Percentiles rank a stretch among this genome's conserved stretches.
phyloP scores from a whole-genome alignment of 2,797 vertebrate genomes.

The Anguilla marmorata region DNA sequence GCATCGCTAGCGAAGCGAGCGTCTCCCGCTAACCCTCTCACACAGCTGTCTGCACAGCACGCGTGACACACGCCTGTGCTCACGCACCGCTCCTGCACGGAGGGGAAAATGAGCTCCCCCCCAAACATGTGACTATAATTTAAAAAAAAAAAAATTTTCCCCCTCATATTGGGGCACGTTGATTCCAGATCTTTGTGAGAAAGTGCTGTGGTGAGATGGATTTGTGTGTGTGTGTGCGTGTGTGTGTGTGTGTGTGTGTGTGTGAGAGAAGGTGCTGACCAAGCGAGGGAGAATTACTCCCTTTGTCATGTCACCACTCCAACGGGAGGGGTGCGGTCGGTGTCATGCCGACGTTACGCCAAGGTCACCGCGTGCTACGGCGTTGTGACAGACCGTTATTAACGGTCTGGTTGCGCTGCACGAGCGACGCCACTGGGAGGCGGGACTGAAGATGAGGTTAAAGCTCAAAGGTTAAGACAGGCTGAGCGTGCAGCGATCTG shows the following conservation, averaged over 20 bases:
- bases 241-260: slow-evolving; percentile 48
- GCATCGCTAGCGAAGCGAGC: neutral
- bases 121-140: no score
- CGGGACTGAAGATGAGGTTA: slow-evolving; percentile 5
- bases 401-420: slow-evolving; percentile 44
- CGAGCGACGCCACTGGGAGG: neutral
- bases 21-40: neutral
- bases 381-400: slow-evolving; percentile 65
- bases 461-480: slow-evolving; percentile 32
- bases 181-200: no score
- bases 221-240: neutral
- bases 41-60: neutral
- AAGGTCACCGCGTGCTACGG: slow-evolving; percentile 73
- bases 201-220: no score
- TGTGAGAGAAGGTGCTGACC: slow-evolving; percentile 66
- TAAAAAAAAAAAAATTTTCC: no score
- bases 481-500: slow-evolving; percentile 49
- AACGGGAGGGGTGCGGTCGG: slow-evolving; percentile 38
- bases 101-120: neutral
- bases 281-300: slow-evolving; percentile 64
- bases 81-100: neutral
- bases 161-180: no score
- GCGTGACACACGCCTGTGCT: neutral
- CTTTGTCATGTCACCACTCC: slow-evolving; percentile 67
- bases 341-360: slow-evolving; percentile 60